phyloP scores from a whole-genome alignment of 2,888 invertebrate species.

The Brachyptera putata region DNA sequence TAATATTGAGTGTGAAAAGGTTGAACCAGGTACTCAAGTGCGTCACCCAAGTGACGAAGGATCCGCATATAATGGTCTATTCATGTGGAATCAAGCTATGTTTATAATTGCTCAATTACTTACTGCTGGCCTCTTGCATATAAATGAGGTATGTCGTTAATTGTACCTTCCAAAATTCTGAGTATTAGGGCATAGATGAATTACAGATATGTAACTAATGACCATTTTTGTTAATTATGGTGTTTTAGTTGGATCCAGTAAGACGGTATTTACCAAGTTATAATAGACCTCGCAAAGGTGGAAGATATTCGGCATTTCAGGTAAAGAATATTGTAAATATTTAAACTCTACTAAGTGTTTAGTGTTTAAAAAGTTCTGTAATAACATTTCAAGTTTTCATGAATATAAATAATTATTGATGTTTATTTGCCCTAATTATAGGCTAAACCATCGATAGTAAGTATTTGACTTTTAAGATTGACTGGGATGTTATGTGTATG shows the following conservation, averaged over 20 bases:
- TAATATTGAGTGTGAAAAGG: constrained; percentile 65
- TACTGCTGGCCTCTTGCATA: constrained; percentile 82
- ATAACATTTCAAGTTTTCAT: background rate
- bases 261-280: constrained; percentile 93
- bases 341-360: background rate
- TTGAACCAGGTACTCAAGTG: constrained; percentile 62
- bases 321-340: constrained; percentile 48
- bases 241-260: constrained; percentile 94
- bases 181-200: too few species aligned
- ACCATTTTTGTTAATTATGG: too few species aligned
- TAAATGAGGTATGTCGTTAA: too few species aligned
- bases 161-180: too few species aligned
- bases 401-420: constrained; percentile 3
- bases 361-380: background rate
- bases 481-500: background rate
- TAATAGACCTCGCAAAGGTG: constrained; percentile 85
- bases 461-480: constrained; percentile 41
- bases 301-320: constrained; percentile 97
- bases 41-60: constrained; percentile 60
- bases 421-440: constrained; percentile 40
- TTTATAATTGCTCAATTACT: constrained; percentile 91
- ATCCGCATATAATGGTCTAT: constrained; percentile 58
- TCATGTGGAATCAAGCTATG: constrained; percentile 94
- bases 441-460: constrained; percentile 60
- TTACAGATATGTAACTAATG: too few species aligned